phyloP scores from a whole-genome alignment of 2,113 vertebrate species.

The Prunella himalayana region DNA sequence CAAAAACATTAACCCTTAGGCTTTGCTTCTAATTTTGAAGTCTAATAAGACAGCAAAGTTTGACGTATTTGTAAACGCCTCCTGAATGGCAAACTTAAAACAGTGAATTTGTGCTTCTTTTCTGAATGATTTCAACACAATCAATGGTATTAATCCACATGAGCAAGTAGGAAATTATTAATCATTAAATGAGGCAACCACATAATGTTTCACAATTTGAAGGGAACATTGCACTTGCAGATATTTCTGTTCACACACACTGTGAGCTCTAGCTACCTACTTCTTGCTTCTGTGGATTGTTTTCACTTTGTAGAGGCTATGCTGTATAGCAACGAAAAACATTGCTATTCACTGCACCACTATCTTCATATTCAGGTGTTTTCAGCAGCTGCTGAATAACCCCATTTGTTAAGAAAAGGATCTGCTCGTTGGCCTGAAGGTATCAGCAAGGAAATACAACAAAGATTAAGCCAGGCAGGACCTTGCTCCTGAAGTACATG shows the following conservation, averaged over 20 bases:
- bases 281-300: not conserved
- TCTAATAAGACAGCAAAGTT: not conserved
- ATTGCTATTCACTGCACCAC: not conserved
- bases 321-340: not conserved
- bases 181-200: not conserved
- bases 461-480: not conserved
- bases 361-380: not conserved
- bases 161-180: not conserved
- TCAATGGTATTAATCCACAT: not conserved
- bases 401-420: not conserved
- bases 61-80: not conserved
- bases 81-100: not conserved
- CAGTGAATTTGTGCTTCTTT: not conserved
- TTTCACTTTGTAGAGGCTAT: not conserved
- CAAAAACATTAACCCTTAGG: not conserved
- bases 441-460: not conserved
- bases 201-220: conserved; percentile 6
- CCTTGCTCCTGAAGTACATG: not conserved
- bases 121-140: conserved; percentile 8
- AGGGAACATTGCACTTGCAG: conserved; percentile 23
- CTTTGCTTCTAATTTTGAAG: not conserved
- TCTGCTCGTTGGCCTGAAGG: not conserved
- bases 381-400: not conserved
- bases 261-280: not conserved
- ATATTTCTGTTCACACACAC: not conserved